Conservation (phyloP, 2,888 invertebrate genomes). For the Conus canariensis region DNA sequence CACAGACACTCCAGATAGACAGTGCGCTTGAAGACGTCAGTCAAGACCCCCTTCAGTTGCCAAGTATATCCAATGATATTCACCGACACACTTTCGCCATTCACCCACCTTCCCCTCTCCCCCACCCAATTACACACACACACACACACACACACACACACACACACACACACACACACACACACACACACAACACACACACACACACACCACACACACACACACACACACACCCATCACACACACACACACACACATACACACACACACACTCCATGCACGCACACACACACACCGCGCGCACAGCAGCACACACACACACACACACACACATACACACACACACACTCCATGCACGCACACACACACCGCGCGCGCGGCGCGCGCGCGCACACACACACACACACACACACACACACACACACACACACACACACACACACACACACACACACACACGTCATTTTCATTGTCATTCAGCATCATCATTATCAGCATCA, state of each 20-base stretch:
- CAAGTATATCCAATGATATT: too few species aligned
- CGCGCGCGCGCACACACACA: background rate
- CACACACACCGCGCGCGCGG: background rate
- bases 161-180: background rate
- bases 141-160: constrained; percentile 14
- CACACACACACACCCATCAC: constrained; percentile 8
- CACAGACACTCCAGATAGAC: too few species aligned
- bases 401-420: background rate
- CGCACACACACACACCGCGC: background rate
- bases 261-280: background rate
- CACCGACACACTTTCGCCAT: background rate
- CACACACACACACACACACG: background rate
- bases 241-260: background rate
- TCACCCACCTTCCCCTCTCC: background rate
- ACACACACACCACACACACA: constrained; percentile 14
- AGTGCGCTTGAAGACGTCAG: too few species aligned
- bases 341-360: background rate
- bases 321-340: constrained; percentile 14
- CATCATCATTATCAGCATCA: too few species aligned
- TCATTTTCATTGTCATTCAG: too few species aligned
- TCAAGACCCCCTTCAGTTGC: too few species aligned
- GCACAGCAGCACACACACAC: constrained; percentile 1
- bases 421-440: constrained; percentile 11
- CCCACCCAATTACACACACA: background rate
- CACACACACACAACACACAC: background rate